Evolutionary conservation across 1,140 invertebrate species (phyloP), one percentile per base, ranked within the genome.

Genomic region (Ruditapes philippinarum): DNA sequence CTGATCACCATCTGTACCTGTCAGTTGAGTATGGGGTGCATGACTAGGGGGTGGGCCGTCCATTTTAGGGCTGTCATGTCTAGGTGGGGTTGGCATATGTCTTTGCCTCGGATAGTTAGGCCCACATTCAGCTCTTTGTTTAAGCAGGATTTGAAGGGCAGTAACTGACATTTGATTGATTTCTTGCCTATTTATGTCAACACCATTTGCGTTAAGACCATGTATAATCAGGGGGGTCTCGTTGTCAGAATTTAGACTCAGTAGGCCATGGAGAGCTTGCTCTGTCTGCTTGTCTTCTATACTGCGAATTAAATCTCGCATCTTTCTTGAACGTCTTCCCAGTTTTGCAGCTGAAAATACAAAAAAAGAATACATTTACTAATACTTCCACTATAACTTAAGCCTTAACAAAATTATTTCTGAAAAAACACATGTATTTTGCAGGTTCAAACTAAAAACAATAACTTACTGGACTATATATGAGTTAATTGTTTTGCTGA

Each of bases 281-380:
- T 95, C 95, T 60, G 95, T 96, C 92, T 95, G 95, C 11, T 94
- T 94, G 89, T 96, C 95, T 84, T 96, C 95, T 57, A 96, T 95
- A 74, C 93, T 95, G 31, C 93, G 91, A 36, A 96, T 96, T 93
- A 95, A 94, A 80, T 95, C 95, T 51, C 95, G 90, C 95, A 96
- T 96, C 82, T 95, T 95, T 14, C 95, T 90, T 12, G 95, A 96
- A 19, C 95, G 89, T 25, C 95, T 87, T 19, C 95, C 95, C 60
- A 96, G 92, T 73, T 96, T 96, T 19, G 95, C 95, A 90, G 95
- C 95, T 96, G 88, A 28, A 93, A 94, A 89, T n/a, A 83, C n/a
- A n/a, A n/a, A n/a, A n/a, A n/a, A n/a, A n/a, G n/a, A n/a, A n/a
- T n/a, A n/a, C n/a, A n/a, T n/a, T n/a, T n/a, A n/a, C n/a, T n/a